Conservation (phyloP, 2,113 vertebrate species). For the Siniperca chuatsi region DNA sequence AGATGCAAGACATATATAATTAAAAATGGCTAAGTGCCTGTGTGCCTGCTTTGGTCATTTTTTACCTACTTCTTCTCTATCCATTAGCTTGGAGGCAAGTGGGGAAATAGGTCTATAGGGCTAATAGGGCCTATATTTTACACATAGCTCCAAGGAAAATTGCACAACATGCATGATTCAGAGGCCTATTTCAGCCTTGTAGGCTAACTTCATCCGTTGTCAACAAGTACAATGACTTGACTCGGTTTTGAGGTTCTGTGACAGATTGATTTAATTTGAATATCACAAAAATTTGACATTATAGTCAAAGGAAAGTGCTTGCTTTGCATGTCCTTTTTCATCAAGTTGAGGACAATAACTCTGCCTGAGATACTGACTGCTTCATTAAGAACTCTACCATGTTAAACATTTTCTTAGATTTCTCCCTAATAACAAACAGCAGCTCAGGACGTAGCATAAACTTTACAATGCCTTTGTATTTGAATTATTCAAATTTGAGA, state of each 20-base stretch:
- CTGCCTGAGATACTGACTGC: constrained; percentile 5
- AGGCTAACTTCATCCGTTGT: constrained; percentile 38
- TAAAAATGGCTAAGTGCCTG: constrained; percentile 79
- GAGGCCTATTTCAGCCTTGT: constrained; percentile 16
- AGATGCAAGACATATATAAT: constrained; percentile 80
- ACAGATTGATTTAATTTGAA: constrained; percentile 39
- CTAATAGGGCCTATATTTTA: constrained; percentile 29
- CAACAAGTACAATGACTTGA: constrained; percentile 31
- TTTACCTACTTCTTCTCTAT: constrained; percentile 37
- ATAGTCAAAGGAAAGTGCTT: constrained; percentile 36
- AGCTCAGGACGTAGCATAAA: constrained; percentile 37
- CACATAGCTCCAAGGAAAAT: constrained; percentile 23
- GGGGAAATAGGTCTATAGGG: constrained; percentile 1
- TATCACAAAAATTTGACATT: constrained; percentile 25
- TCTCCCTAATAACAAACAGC: constrained; percentile 26
- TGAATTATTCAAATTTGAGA: constrained; percentile 68
- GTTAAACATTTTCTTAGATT: background rate
- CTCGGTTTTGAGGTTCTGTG: constrained; percentile 28
- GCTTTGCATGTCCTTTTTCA: constrained; percentile 15
- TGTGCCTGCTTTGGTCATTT: constrained; percentile 50
- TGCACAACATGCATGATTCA: constrained; percentile 61
- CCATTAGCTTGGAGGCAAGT: constrained; percentile 55
- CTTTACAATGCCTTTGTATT: constrained; percentile 47
- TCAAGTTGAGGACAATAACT: constrained; percentile 20
- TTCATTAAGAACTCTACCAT: constrained; percentile 2